Evolutionary conservation across 2,888 invertebrate species (phyloP).

Genomic region (Polymixis flavicincta): DNA sequence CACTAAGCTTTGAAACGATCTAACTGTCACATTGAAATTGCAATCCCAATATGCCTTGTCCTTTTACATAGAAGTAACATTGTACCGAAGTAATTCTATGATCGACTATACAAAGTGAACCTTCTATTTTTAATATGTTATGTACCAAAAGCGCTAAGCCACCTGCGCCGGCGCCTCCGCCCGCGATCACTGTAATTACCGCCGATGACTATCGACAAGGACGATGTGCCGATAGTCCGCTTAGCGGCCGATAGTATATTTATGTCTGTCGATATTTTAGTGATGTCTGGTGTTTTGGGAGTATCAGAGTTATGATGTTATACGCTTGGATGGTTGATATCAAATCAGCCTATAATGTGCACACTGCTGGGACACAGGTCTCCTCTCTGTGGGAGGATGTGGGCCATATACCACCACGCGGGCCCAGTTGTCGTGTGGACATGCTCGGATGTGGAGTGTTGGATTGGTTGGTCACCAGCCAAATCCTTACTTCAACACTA

Average conservation of each 20-base stretch:
- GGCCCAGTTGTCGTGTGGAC: not conserved
- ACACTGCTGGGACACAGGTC: too few relatives aligned
- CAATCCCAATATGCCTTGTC: not conserved
- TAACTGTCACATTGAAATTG: too few relatives aligned
- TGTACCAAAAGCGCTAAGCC: conserved; percentile 39
- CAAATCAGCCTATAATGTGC: not conserved
- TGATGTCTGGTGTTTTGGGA: conserved; percentile 17
- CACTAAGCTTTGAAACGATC: too few relatives aligned
- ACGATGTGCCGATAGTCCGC: conserved; percentile 53
- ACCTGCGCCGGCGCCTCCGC: conserved; percentile 69
- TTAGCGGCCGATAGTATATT: conserved; percentile 32
- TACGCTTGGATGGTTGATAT: not conserved
- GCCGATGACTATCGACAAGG: conserved; percentile 63
- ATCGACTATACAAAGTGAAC: not conserved
- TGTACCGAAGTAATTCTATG: not conserved
- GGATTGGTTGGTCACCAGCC: not conserved
- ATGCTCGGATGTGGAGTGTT: not conserved
- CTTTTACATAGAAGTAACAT: not conserved
- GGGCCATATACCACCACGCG: too few relatives aligned
- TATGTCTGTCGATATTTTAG: conserved; percentile 18
- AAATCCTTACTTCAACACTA: too few relatives aligned
- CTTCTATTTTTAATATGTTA: conserved; percentile 24
- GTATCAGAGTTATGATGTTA: conserved; percentile 30
- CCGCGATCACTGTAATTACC: conserved; percentile 62
- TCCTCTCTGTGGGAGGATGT: too few relatives aligned